A percentile compares a stretch with the other conserved stretches of the same genome.
These are phyloP conservation scores for Thalassaphorura encarpata DNA, from an alignment of 1,140 invertebrate genomes.

Conservation along the genomic window DNA sequence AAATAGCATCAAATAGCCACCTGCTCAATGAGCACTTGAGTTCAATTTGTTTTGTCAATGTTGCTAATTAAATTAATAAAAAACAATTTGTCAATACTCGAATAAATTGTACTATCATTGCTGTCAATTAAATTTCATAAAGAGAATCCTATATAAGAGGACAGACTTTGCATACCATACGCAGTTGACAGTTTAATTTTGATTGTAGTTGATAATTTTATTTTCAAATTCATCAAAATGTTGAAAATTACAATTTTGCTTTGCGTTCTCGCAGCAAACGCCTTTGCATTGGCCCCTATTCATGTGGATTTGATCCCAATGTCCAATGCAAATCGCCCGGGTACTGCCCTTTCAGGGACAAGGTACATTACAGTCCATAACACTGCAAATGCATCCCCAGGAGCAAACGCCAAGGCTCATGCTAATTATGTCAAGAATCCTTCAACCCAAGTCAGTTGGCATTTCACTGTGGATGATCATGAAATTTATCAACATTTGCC, in stretches of 20 bases:
- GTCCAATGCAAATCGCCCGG: slow-evolving; percentile 9
- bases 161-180: too few species aligned
- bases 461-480: slow-evolving; percentile 8
- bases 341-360: slow-evolving; percentile 3
- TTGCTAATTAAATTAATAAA: too few species aligned
- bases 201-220: too few species aligned
- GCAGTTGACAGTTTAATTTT: too few species aligned
- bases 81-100: too few species aligned
- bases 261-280: background rate
- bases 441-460: slow-evolving; percentile 4
- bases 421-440: slow-evolving; percentile 14
- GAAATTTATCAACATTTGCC: slow-evolving; percentile 16
- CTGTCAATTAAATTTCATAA: too few species aligned
- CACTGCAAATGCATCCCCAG: slow-evolving; percentile 3
- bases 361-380: slow-evolving; percentile 14
- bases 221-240: too few species aligned
- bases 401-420: slow-evolving; percentile 4
- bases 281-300: slow-evolving; percentile 1
- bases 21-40: too few species aligned
- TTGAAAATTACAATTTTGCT: background rate
- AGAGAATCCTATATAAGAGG: too few species aligned
- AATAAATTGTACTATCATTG: too few species aligned
- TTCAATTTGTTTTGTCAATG: too few species aligned
- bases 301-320: slow-evolving; percentile 6
- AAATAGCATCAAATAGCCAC: too few species aligned